Conservation (phyloP, 2,888 invertebrate genomes). For the Caradrina kadenii region DNA sequence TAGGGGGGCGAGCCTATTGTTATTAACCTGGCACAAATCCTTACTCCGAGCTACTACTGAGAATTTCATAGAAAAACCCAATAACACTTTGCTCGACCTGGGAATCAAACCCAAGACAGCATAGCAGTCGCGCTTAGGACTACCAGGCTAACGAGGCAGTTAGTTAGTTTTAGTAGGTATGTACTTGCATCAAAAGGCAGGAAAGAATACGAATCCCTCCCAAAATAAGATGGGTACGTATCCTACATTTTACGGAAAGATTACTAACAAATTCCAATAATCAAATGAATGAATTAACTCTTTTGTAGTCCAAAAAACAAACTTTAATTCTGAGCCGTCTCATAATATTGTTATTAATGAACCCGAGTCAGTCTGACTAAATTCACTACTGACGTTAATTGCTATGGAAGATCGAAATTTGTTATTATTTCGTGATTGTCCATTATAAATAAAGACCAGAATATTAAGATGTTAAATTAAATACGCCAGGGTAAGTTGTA, state of each 20-base stretch:
- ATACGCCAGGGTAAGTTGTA: conserved; percentile 3
- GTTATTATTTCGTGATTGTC: conserved; percentile 48
- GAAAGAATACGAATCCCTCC: not conserved
- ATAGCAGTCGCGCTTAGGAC: too few relatives aligned
- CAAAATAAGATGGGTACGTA: not conserved
- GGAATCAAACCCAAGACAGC: too few relatives aligned
- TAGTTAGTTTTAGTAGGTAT: too few relatives aligned
- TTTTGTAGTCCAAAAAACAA: conserved; percentile 27
- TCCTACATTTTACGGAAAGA: not conserved
- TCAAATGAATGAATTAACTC: conserved; percentile 12
- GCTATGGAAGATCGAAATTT: conserved; percentile 50
- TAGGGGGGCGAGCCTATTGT: too few relatives aligned
- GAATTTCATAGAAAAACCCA: too few relatives aligned
- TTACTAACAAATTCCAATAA: conserved; percentile 9
- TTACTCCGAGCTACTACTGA: too few relatives aligned
- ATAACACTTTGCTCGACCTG: too few relatives aligned
- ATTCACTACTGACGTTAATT: conserved; percentile 58
- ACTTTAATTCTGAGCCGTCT: conserved; percentile 24
- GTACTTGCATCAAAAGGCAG: not conserved
- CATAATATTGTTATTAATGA: conserved; percentile 56
- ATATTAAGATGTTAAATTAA: conserved; percentile 33
- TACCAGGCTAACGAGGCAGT: too few relatives aligned
- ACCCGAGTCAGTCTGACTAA: conserved; percentile 44
- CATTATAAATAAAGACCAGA: conserved; percentile 31
- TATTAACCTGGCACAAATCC: too few relatives aligned